Percentiles rank a stretch among this genome's conserved stretches.
Evolutionary conservation across 2,888 invertebrate species (phyloP).

Genomic region (Lobophora halterata): DNA sequence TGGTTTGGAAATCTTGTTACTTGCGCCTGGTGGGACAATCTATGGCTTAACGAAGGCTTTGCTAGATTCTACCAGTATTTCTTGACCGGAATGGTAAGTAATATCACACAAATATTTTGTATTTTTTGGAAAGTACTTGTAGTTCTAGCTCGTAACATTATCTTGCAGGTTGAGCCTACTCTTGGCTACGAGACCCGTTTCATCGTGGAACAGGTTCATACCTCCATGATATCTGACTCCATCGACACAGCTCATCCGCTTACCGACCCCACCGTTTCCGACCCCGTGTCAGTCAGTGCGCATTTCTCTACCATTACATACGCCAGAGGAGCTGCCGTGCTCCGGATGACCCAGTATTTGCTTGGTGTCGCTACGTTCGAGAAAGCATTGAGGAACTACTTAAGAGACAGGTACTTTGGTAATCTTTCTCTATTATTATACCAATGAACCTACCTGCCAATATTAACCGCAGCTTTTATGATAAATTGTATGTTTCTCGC

Average conservation of each 20-base stretch:
- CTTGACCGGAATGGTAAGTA: conserved; percentile 71
- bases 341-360: conserved; percentile 85
- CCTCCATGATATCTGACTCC: conserved; percentile 82
- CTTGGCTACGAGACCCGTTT: conserved; percentile 74
- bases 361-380: conserved; percentile 77
- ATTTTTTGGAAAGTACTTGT: neutral
- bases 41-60: conserved; percentile 87
- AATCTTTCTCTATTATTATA: too few relatives aligned
- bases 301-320: conserved; percentile 87
- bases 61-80: conserved; percentile 87
- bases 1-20: conserved; percentile 91
- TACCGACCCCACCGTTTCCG: conserved; percentile 74
- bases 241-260: conserved; percentile 79
- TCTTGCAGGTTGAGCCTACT: conserved; percentile 58
- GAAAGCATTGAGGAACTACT: conserved; percentile 77
- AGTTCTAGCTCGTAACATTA: neutral
- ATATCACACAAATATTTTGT: neutral
- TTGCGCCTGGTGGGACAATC: conserved; percentile 87
- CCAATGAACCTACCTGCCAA: too few relatives aligned
- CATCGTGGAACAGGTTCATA: conserved; percentile 84
- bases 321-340: conserved; percentile 82
- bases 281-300: conserved; percentile 77
- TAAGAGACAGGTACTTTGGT: conserved; percentile 70
- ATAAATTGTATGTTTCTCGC: too few relatives aligned
- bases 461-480: too few relatives aligned